Evolutionary conservation across 2,113 vertebrate species (phyloP).

Genomic region (Cyprinus carpio): DNA sequence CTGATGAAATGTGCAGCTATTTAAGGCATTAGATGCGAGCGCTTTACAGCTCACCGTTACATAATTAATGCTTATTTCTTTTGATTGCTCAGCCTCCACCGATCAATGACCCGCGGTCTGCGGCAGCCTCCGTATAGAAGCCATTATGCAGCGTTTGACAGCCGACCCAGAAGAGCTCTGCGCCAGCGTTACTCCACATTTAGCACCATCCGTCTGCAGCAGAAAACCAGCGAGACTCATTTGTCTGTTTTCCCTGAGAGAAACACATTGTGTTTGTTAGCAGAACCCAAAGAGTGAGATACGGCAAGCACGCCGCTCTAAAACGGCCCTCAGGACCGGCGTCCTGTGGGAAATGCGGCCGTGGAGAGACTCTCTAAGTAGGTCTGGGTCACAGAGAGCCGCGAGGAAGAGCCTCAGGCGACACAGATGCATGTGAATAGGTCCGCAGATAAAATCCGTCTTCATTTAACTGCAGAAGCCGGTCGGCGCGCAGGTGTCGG

Average conservation of each 20-base stretch:
- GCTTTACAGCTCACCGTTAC: constrained; percentile 3
- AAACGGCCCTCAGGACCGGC: too few species aligned
- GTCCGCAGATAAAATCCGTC: neutral
- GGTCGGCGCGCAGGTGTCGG: too few species aligned
- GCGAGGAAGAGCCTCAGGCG: neutral
- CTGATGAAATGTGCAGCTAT: neutral
- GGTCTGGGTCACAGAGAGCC: constrained; percentile 30
- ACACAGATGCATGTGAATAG: constrained; percentile 11
- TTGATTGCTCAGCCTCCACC: neutral
- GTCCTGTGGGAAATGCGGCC: neutral
- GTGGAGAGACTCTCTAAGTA: neutral
- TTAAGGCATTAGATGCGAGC: constrained; percentile 1
- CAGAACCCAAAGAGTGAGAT: neutral
- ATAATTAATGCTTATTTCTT: constrained; percentile 8
- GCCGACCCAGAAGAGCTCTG: neutral
- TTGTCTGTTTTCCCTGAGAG: neutral
- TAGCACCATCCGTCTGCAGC: neutral
- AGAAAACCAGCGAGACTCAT: neutral
- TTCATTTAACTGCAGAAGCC: neutral
- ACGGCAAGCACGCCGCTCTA: too few species aligned
- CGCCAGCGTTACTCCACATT: neutral
- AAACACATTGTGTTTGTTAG: neutral
- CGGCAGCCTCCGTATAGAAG: neutral
- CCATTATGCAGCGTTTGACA: constrained; percentile 11
- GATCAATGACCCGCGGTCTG: neutral